A percentile compares a stretch with the other conserved stretches of the same genome.
These are phyloP conservation scores for Tolypeutes matacus DNA, from an alignment of 2,797 vertebrate genomes.

Conservation along the genomic window DNA sequence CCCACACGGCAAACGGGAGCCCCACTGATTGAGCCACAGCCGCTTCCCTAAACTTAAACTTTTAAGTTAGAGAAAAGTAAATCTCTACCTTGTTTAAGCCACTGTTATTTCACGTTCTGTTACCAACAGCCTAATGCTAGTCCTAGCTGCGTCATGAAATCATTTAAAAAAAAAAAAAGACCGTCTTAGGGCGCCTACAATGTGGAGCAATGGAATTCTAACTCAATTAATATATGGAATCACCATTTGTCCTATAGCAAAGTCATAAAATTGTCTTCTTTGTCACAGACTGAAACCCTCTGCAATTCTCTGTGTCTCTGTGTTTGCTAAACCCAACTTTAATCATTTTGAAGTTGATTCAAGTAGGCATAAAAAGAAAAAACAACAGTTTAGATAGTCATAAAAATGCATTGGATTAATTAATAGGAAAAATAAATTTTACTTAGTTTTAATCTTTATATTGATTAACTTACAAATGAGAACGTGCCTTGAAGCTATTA, in stretches of 20 bases:
- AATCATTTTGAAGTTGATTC: neutral
- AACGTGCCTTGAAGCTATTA: neutral
- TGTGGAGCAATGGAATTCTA: neutral
- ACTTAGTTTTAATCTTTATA: neutral
- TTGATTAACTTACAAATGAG: neutral
- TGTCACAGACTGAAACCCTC: neutral
- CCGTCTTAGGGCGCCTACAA: neutral
- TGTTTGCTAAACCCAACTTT: neutral
- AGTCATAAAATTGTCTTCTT: conserved; percentile 6
- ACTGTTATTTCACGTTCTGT: neutral
- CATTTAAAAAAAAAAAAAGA: neutral
- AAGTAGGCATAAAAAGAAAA: neutral
- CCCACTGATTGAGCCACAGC: too few species aligned
- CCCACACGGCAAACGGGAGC: too few species aligned
- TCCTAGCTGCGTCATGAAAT: neutral
- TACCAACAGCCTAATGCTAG: neutral
- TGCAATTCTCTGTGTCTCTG: neutral
- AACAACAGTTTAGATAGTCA: neutral
- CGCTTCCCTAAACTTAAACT: too few species aligned
- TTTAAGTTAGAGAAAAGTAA: conserved; percentile 14
- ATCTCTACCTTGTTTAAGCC: neutral
- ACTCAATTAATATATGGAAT: neutral
- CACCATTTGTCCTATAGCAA: conserved; percentile 30
- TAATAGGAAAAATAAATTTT: neutral
- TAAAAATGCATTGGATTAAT: neutral